These are phyloP conservation scores for Ophraella communa DNA, from an alignment of 2,888 invertebrate species.

Conservation along the genomic window DNA sequence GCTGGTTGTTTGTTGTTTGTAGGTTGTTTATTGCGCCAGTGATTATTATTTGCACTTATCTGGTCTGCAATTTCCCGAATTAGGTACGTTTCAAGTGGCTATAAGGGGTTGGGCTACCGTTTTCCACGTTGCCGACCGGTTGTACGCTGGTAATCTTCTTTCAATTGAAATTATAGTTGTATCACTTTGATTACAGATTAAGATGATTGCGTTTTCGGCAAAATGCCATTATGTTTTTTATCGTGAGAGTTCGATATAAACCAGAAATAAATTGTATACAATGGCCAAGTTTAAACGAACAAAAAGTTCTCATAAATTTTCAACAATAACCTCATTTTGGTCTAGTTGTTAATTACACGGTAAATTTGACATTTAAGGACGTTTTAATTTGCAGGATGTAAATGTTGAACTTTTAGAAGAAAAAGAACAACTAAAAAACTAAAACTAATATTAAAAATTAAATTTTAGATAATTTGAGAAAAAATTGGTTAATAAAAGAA, in stretches of 20 bases:
- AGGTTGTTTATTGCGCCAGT: constrained; percentile 35
- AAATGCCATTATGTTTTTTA: neutral
- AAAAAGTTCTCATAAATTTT: too few relatives aligned
- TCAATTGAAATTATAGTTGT: constrained; percentile 7
- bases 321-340: too few relatives aligned
- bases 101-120: constrained; percentile 18
- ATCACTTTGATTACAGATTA: constrained; percentile 4
- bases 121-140: neutral
- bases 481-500: too few relatives aligned
- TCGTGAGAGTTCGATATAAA: neutral
- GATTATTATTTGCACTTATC: constrained; percentile 36
- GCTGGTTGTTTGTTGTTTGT: constrained; percentile 39
- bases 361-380: too few relatives aligned
- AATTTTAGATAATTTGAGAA: too few relatives aligned
- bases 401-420: too few relatives aligned
- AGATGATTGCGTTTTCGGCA: neutral
- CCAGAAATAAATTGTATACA: neutral
- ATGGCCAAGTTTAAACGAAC: too few relatives aligned
- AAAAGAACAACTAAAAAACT: too few relatives aligned
- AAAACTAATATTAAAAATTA: too few relatives aligned
- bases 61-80: constrained; percentile 12
- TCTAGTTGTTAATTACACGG: too few relatives aligned
- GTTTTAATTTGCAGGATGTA: too few relatives aligned
- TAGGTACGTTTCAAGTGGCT: constrained; percentile 3
- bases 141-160: neutral